Evolutionary conservation across 2,888 invertebrate genomes (phyloP), one percentile per base, ranked within the genome.

Genomic region (Scrobipalpa costella): DNA sequence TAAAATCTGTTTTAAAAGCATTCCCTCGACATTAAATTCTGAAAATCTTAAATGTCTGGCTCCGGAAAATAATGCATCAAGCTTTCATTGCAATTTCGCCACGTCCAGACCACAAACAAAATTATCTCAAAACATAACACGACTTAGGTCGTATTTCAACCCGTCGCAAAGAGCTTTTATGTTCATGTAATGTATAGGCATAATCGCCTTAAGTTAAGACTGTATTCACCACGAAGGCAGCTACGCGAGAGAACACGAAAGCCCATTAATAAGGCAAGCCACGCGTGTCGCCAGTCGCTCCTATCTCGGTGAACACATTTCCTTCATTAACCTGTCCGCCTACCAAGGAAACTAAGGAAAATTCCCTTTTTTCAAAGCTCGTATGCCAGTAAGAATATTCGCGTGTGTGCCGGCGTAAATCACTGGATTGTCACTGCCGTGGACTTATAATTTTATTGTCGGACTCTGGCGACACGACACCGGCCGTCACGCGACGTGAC

Each of bases 371-470:
- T 77, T 83, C 84, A 85, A 83, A 83, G 77, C 81, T 81, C 81
- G 49, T 33, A 81, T 84, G 85, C 80, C 82, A 84, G 85, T 85
- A 84, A 84, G 85, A 88, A 86, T 85, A 89, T 88, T 90, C 85
- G 90, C 89, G 90, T 90, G 90, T 90, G 84, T 86, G 85, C 78
- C 79, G 78, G 75, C 85, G 90, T 91, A 91, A 91, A 91, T 91
- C 90, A 91, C 86, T 85, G 88, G 88, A 91, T 91, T 91, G 90
- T 91, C 90, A 91, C 90, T 91, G 88, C 81, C 85, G 86, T 74
- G 80, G 86, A 90, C 85, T 91, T 91, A 91, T 90, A 91, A 90
- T 91, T 91, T 91, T 91, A 91, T 86, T 91, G 90, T 91, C 88
- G 90, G 83, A 83, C 79, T 83, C 80, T 76, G 84, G 84, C 88